phyloP scores from a whole-genome alignment of 2,888 invertebrate genomes.

The Epirrhoe tristata region DNA sequence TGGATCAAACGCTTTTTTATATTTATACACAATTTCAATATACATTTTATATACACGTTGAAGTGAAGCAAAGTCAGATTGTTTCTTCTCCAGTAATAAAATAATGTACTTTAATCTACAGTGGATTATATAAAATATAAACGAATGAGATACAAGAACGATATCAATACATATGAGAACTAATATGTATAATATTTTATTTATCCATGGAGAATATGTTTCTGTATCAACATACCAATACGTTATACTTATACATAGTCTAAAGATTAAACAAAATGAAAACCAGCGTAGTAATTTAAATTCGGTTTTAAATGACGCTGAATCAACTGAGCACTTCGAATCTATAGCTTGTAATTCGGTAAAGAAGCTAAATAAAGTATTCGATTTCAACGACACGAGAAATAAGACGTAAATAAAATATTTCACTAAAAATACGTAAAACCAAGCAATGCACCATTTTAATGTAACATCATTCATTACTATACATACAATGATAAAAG shows the following conservation, averaged over 20 bases:
- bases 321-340: background rate
- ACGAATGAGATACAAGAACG: background rate
- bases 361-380: background rate
- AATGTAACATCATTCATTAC: background rate
- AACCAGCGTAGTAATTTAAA: background rate
- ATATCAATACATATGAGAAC: background rate
- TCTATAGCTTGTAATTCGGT: background rate
- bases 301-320: background rate
- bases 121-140: background rate
- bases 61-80: background rate
- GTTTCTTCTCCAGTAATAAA: background rate
- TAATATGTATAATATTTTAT: background rate
- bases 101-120: background rate
- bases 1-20: background rate
- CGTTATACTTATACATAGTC: background rate
- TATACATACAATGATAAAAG: background rate
- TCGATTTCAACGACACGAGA: background rate
- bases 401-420: background rate
- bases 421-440: background rate
- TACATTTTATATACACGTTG: background rate
- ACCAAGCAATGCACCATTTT: background rate
- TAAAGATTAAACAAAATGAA: background rate
- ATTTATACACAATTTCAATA: background rate
- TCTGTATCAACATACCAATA: background rate
- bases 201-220: background rate